These are phyloP conservation scores for Aldrovandia affinis DNA, from an alignment of 2,797 vertebrate genomes.

Conservation along the genomic window DNA sequence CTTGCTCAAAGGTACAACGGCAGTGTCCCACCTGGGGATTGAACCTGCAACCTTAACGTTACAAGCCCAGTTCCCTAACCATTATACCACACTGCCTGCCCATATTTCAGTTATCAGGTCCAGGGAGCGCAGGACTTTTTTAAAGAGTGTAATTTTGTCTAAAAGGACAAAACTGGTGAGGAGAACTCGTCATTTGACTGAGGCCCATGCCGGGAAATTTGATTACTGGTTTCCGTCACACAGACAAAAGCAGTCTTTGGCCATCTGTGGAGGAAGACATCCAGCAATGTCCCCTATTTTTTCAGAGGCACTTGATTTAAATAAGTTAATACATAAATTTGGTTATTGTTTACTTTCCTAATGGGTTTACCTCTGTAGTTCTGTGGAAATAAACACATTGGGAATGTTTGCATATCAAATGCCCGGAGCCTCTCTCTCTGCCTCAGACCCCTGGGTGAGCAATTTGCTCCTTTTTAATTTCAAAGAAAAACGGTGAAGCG, in stretches of 20 bases:
- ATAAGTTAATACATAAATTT: slow-evolving; percentile 10
- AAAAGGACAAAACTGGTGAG: background rate
- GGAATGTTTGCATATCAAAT: slow-evolving; percentile 53
- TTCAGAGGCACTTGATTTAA: background rate
- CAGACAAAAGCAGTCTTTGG: background rate
- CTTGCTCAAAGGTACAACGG: no score
- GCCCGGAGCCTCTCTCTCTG: slow-evolving; percentile 35
- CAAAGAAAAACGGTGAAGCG: slow-evolving; percentile 48
- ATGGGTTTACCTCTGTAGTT: slow-evolving; percentile 56
- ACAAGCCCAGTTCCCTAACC: no score
- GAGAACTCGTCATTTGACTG: background rate
- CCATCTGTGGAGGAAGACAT: background rate
- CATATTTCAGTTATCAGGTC: background rate
- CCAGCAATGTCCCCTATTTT: background rate
- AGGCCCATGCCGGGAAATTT: background rate
- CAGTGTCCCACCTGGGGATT: no score
- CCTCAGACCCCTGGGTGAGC: slow-evolving; percentile 44
- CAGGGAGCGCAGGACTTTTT: background rate
- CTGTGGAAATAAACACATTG: slow-evolving; percentile 62
- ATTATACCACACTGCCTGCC: no score
- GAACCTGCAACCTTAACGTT: no score
- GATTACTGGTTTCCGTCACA: background rate
- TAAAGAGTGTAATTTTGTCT: background rate
- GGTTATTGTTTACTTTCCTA: slow-evolving; percentile 63
- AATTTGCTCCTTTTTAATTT: slow-evolving; percentile 47